Evolutionary conservation across 2,797 vertebrate genomes (phyloP), one percentile per base, ranked within the genome.

Genomic region (Hapalemur alaotrensis): DNA sequence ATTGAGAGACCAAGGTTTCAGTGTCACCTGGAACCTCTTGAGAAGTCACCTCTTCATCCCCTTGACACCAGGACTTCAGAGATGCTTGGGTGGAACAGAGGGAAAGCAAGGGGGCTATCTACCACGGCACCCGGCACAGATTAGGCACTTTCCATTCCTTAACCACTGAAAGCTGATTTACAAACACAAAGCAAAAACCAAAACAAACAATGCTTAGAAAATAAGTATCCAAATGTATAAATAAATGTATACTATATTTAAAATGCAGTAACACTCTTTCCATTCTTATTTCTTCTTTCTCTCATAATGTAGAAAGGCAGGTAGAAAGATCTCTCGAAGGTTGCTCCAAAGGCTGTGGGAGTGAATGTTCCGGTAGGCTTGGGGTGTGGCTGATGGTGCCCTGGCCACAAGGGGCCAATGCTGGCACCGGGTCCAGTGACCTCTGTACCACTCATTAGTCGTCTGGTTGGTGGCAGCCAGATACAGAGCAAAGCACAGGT

Each of bases 391-490:
- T 8, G 93, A 35, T 0, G 18, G 41, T 35, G 46, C 7, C 52
- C 30, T 0, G 14, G 65, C 50, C 50, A 15, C 14, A 3, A 18
- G 52, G 86, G 89, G 95, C 0, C 30, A 96, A 13, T 11, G 85
- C 5, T 89, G 95, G 1, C 73, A 73, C 35, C 92, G 72, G 0
- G 87, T 87, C 52, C 98, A 98, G 95, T 98, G 97, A 25, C 98
- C 98, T 96, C 99, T 99, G 98, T 98, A 99, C 99, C 99, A 99
- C 95, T 99, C 99, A 0, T 99, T 99, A 78, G 99, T 99, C 2
- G 99, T 99, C 97, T 99, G 99, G 98, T 99, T 99, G 96, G 99
- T 99, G 75, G 99, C 89, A 35, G 98, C 98, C 98, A 99, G 96
- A 93, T 99, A 99, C 3, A 99, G 96, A 54, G 97, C 98, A 97